These are phyloP conservation scores for Chrysomela aeneicollis DNA, from an alignment of 2,888 invertebrate genomes.

Conservation along the genomic window DNA sequence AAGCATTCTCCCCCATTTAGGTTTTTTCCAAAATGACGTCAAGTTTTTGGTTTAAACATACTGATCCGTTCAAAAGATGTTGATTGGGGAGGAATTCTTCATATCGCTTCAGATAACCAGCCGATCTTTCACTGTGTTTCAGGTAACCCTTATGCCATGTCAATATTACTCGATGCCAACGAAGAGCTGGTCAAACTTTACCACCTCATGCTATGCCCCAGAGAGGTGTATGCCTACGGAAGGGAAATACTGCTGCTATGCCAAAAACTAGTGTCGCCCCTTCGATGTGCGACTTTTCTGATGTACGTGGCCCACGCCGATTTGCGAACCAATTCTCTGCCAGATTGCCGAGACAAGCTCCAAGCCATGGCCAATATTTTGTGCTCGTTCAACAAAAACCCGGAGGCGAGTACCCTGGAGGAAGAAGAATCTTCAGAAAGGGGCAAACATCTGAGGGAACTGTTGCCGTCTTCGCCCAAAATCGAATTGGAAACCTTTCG, in stretches of 20 bases:
- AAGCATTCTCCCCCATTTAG: no score
- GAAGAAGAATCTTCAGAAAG: conserved; percentile 33
- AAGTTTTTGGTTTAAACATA: background rate
- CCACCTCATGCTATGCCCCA: conserved; percentile 47
- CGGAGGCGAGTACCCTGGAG: background rate
- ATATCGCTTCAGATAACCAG: background rate
- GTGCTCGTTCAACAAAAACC: conserved; percentile 37
- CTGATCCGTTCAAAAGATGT: no score
- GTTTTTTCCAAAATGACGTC: no score
- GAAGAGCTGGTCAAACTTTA: conserved; percentile 45
- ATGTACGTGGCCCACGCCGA: conserved; percentile 51
- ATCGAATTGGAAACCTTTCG: conserved; percentile 41
- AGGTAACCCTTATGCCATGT: conserved; percentile 35
- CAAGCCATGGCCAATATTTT: conserved; percentile 50
- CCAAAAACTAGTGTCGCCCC: conserved; percentile 52
- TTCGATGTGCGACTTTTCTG: conserved; percentile 48
- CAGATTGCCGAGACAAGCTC: conserved; percentile 52
- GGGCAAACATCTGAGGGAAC: conserved; percentile 28
- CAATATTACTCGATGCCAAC: conserved; percentile 46
- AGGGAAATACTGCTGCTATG: conserved; percentile 46
- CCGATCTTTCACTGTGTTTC: conserved; percentile 18
- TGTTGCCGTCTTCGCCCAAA: conserved; percentile 44
- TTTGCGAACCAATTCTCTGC: conserved; percentile 45
- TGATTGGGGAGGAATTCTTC: background rate
- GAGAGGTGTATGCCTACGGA: conserved; percentile 50